Conservation (phyloP, 2,113 vertebrate species). For the Brachirus orientalis region DNA sequence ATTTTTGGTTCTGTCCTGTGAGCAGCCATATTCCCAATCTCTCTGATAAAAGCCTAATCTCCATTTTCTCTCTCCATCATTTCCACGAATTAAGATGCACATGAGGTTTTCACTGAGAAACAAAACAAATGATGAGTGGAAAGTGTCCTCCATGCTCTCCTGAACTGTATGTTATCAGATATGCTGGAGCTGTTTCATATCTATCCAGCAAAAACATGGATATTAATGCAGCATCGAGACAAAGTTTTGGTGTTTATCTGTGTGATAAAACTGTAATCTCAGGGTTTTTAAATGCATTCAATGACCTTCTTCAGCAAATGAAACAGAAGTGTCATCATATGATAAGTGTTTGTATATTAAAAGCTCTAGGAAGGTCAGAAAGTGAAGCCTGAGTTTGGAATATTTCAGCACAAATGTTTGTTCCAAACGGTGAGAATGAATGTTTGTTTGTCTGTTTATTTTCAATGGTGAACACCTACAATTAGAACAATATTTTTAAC, state of each 20-base stretch:
- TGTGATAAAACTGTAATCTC: background rate
- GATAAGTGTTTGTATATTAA: background rate
- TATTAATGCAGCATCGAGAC: background rate
- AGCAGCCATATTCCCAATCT: background rate
- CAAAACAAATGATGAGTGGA: background rate
- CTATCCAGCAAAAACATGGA: background rate
- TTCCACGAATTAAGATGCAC: background rate
- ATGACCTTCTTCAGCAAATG: background rate
- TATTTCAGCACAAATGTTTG: background rate
- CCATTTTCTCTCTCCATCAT: background rate
- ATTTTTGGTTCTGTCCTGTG: slow-evolving; percentile 4
- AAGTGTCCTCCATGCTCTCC: background rate
- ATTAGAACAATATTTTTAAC: too few relatives aligned
- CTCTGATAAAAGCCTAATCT: background rate
- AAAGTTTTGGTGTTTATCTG: background rate
- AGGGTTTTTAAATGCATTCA: background rate
- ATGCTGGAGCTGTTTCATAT: background rate
- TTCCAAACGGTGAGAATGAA: background rate
- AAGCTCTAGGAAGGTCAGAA: background rate
- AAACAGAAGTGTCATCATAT: background rate
- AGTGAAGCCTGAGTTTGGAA: background rate
- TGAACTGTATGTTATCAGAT: background rate
- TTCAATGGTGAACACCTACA: background rate
- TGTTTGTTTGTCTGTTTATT: background rate
- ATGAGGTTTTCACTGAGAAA: background rate